phyloP scores from a whole-genome alignment of 2,113 vertebrate species.

The Tonatia bakeri region DNA sequence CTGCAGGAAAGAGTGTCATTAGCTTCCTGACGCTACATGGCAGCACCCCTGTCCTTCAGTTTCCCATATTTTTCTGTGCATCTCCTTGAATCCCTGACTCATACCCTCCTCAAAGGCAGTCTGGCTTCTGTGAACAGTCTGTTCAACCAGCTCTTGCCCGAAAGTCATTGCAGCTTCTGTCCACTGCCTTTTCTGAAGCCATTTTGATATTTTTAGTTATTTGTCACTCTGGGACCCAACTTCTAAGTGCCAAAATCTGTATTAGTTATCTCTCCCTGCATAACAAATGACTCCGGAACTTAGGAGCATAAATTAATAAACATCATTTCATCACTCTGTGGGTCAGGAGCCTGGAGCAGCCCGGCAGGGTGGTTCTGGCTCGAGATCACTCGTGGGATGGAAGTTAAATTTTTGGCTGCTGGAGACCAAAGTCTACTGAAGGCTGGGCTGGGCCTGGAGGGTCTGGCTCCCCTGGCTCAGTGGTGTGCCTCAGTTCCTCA shows the following conservation, averaged over 20 bases:
- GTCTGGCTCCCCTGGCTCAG: background rate
- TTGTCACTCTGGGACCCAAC: background rate
- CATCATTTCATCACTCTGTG: background rate
- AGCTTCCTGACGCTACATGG: background rate
- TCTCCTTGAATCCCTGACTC: background rate
- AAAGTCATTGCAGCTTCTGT: background rate
- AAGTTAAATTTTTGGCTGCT: conserved; percentile 3
- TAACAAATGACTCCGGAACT: background rate
- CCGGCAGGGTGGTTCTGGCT: background rate
- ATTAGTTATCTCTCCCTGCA: background rate
- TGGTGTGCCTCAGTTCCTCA: background rate
- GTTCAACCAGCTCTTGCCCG: background rate
- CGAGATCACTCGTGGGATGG: background rate
- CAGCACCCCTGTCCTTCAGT: background rate
- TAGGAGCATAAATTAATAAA: background rate
- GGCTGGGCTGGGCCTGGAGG: background rate
- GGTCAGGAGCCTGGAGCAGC: background rate
- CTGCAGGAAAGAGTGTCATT: background rate
- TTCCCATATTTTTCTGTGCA: background rate
- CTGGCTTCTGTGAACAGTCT: background rate
- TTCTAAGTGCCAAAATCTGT: background rate
- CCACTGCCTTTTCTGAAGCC: background rate
- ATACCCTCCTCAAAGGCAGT: background rate
- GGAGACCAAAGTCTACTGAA: background rate
- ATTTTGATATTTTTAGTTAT: background rate